Conservation (phyloP, 1,140 invertebrate genomes). For the Zaprionus ornatus region DNA sequence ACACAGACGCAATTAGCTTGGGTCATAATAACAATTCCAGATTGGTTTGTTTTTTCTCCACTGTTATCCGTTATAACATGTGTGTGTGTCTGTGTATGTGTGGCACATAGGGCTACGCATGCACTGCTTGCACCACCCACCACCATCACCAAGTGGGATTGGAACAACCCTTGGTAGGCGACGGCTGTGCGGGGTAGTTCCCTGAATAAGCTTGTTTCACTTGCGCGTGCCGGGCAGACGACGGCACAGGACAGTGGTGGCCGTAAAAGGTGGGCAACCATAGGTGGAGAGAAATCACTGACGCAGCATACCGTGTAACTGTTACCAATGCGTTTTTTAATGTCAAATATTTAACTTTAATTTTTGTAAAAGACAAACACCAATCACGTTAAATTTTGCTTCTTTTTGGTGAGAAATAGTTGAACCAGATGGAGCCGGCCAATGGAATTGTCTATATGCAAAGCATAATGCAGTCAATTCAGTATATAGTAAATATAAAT, state of each 20-base stretch:
- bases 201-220: conserved; percentile 56
- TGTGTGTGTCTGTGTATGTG: background rate
- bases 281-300: background rate
- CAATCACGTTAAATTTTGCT: background rate
- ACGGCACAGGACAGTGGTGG: conserved; percentile 42
- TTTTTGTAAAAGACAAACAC: too few species aligned
- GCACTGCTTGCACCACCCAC: conserved; percentile 61
- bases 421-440: too few species aligned
- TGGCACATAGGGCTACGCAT: conserved; percentile 68
- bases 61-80: background rate
- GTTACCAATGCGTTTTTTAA: background rate
- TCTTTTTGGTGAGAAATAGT: too few species aligned
- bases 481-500: too few species aligned
- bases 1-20: conserved; percentile 62
- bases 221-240: conserved; percentile 57
- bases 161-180: conserved; percentile 12
- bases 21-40: conserved; percentile 7
- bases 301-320: background rate
- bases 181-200: conserved; percentile 11
- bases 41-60: conserved; percentile 1
- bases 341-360: background rate
- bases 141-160: conserved; percentile 21
- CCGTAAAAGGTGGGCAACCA: background rate
- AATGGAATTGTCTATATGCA: too few species aligned
- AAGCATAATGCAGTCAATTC: too few species aligned